Conservation (phyloP, 2,888 invertebrate species). For the Drosophila heteroneura region DNA sequence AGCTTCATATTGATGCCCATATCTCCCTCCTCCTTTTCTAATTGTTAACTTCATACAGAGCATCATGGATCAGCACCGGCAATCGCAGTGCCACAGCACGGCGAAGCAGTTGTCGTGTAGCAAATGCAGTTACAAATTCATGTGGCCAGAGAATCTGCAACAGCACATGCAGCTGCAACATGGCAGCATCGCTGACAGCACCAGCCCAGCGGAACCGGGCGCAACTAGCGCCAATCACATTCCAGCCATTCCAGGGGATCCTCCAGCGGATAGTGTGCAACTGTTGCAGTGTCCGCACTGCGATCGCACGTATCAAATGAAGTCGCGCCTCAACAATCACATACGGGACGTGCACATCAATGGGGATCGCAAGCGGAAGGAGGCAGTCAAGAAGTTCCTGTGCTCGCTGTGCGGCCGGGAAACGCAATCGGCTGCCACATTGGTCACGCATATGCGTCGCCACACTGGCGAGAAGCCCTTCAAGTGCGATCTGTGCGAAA, state of each 20-base stretch:
- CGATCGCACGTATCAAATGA: conserved; percentile 85
- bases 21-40: not conserved
- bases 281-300: conserved; percentile 86
- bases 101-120: conserved; percentile 78
- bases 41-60: conserved; percentile 72
- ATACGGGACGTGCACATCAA: conserved; percentile 71
- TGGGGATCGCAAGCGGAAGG: conserved; percentile 72
- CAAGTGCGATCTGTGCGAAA: conserved; percentile 86
- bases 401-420: conserved; percentile 88
- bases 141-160: conserved; percentile 84
- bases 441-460: conserved; percentile 89
- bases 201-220: not conserved
- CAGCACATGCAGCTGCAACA: conserved; percentile 75
- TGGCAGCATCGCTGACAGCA: conserved; percentile 48
- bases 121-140: conserved; percentile 83
- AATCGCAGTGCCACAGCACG: conserved; percentile 83
- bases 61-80: conserved; percentile 87
- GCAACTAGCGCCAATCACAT: conserved; percentile 10
- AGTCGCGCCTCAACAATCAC: conserved; percentile 72
- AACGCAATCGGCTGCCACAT: conserved; percentile 87
- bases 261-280: conserved; percentile 39
- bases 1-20: not conserved
- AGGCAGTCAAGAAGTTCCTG: conserved; percentile 86
- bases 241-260: conserved; percentile 7
- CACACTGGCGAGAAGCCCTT: conserved; percentile 88